Conservation (phyloP, 2,797 vertebrate species). For the Scarus forsteni region DNA sequence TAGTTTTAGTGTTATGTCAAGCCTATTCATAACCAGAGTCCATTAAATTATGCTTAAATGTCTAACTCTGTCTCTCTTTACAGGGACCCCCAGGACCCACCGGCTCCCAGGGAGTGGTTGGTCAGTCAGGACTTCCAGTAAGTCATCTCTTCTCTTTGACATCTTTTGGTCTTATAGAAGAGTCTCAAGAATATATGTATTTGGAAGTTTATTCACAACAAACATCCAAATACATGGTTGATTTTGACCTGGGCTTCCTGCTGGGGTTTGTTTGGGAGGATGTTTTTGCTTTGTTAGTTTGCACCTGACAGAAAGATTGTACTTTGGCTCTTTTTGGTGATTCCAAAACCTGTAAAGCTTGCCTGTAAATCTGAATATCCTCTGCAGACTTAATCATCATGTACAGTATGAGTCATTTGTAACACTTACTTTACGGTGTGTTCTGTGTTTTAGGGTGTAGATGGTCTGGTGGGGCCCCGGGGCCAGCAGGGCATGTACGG, state of each 20-base stretch:
- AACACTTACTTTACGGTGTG: background rate
- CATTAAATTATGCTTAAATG: constrained; percentile 16
- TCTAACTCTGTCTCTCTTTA: constrained; percentile 18
- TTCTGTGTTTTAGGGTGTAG: constrained; percentile 85
- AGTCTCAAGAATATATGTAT: background rate
- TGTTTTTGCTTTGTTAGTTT: too few relatives aligned
- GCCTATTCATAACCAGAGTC: background rate
- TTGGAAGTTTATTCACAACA: background rate
- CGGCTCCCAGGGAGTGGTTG: constrained; percentile 92
- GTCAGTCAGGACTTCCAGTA: constrained; percentile 89
- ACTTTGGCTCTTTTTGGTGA: too few relatives aligned
- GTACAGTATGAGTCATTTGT: background rate
- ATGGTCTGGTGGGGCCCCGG: constrained; percentile 90
- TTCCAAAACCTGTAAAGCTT: too few relatives aligned
- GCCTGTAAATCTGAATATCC: background rate
- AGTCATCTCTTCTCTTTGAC: constrained; percentile 42
- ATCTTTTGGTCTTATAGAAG: background rate
- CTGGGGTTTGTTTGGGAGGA: too few relatives aligned
- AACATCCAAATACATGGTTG: too few relatives aligned
- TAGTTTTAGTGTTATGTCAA: too few relatives aligned
- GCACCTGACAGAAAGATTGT: too few relatives aligned
- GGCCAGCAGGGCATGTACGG: constrained; percentile 98
- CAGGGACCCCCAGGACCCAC: constrained; percentile 93
- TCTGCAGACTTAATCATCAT: background rate
- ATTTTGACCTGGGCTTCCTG: too few relatives aligned